Percentiles rank a stretch among this genome's conserved stretches.
phyloP scores from a whole-genome alignment of 1,140 invertebrate genomes.

The Drosophila aff. region DNA sequence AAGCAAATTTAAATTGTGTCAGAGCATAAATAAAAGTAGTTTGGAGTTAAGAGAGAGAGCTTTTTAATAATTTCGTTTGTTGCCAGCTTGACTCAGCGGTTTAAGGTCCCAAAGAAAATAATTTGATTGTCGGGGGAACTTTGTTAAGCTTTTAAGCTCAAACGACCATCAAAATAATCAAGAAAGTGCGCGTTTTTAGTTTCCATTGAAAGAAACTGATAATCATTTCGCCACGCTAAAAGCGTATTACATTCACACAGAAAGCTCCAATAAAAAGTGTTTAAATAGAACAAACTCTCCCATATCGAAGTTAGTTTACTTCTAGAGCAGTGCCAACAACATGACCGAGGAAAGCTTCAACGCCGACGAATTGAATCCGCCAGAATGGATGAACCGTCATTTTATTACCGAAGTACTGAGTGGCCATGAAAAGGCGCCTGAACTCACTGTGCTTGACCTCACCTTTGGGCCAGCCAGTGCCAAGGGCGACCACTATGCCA shows the following conservation, averaged over 20 bases:
- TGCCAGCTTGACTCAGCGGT: not conserved
- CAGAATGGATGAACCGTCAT: slow-evolving; percentile 27
- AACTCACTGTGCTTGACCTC: slow-evolving; percentile 26
- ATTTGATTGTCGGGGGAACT: not conserved
- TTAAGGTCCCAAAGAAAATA: not conserved
- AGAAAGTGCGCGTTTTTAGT: not conserved
- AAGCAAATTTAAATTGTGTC: not conserved
- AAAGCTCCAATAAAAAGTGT: not conserved
- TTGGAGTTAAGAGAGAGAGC: not conserved
- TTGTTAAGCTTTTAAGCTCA: slow-evolving; percentile 2
- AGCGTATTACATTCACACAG: not conserved
- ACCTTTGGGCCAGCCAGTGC: slow-evolving; percentile 54
- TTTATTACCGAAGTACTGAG: slow-evolving; percentile 57
- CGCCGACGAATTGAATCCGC: slow-evolving; percentile 9
- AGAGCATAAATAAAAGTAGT: not conserved
- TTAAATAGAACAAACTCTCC: not conserved
- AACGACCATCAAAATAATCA: not conserved
- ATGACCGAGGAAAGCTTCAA: slow-evolving; percentile 10
- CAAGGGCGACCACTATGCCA: slow-evolving; percentile 79
- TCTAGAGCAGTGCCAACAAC: not conserved
- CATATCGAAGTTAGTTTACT: not conserved
- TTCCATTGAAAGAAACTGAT: not conserved
- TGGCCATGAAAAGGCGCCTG: slow-evolving; percentile 21
- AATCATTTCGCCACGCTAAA: slow-evolving; percentile 11
- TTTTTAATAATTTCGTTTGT: not conserved